A percentile compares a stretch with the other conserved stretches of the same genome.
These are phyloP conservation scores for Campodea augens DNA, from an alignment of 1,140 invertebrate species.

Conservation along the genomic window DNA sequence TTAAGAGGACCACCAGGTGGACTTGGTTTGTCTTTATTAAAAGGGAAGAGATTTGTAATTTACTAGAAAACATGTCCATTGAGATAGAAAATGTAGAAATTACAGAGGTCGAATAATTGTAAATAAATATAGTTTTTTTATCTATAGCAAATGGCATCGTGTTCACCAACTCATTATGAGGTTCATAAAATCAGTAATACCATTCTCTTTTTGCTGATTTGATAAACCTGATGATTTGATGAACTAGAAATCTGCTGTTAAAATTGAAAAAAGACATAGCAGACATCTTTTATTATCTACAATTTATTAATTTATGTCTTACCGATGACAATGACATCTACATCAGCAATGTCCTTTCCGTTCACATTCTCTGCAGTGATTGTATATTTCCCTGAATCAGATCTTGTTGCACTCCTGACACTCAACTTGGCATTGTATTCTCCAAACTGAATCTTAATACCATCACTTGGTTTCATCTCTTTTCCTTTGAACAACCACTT, in stretches of 20 bases:
- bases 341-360: constrained; percentile 76
- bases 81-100: too few species aligned
- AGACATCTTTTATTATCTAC: neutral
- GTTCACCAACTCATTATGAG: too few species aligned
- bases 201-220: too few species aligned
- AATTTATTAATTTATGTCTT: constrained; percentile 16
- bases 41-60: too few species aligned
- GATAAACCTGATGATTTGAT: too few species aligned
- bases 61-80: too few species aligned
- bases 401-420: constrained; percentile 63
- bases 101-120: too few species aligned
- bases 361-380: constrained; percentile 83
- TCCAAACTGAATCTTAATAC: constrained; percentile 51
- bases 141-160: too few species aligned
- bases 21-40: constrained; percentile 47
- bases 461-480: constrained; percentile 48
- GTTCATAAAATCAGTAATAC: too few species aligned
- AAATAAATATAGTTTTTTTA: too few species aligned
- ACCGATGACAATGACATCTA: constrained; percentile 76
- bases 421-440: constrained; percentile 82
- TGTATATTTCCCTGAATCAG: constrained; percentile 78
- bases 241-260: too few species aligned
- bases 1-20: constrained; percentile 82
- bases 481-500: constrained; percentile 61
- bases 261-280: constrained; percentile 9